Conservation (phyloP, 1,140 invertebrate genomes). For the Pseudomyrmex dendroicus region DNA sequence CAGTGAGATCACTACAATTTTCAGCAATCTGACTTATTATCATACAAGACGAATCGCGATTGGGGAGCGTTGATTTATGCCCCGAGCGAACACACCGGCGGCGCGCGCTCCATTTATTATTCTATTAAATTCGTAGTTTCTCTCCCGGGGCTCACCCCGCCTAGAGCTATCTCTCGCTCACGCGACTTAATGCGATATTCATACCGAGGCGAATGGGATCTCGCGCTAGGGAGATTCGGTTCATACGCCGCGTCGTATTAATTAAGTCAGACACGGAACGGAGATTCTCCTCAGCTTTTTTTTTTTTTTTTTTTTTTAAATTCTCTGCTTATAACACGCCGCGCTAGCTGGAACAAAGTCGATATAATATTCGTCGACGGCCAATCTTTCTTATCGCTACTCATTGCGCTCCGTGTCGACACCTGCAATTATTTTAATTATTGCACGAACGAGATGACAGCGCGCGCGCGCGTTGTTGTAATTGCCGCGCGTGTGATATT, state of each 20-base stretch:
- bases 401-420: neutral
- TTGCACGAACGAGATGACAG: conserved; percentile 33
- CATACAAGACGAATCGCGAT: conserved; percentile 6
- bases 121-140: conserved; percentile 81
- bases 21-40: conserved; percentile 36
- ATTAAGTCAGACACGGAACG: conserved; percentile 68
- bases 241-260: conserved; percentile 58
- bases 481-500: conserved; percentile 36
- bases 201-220: conserved; percentile 65
- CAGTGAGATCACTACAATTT: neutral
- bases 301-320: conserved; percentile 51
- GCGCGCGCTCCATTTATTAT: conserved; percentile 78
- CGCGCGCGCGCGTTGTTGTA: conserved; percentile 20
- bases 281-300: conserved; percentile 45
- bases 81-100: conserved; percentile 1
- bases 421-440: conserved; percentile 48
- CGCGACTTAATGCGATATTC: conserved; percentile 74
- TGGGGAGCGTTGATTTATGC: conserved; percentile 46
- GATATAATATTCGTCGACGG: conserved; percentile 34
- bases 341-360: conserved; percentile 12
- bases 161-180: conserved; percentile 65
- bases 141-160: conserved; percentile 64
- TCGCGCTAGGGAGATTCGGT: conserved; percentile 48
- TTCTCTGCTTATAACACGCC: neutral
- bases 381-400: conserved; percentile 29